phyloP scores from a whole-genome alignment of 1,140 invertebrate genomes.

The Eriosoma lanigerum region DNA sequence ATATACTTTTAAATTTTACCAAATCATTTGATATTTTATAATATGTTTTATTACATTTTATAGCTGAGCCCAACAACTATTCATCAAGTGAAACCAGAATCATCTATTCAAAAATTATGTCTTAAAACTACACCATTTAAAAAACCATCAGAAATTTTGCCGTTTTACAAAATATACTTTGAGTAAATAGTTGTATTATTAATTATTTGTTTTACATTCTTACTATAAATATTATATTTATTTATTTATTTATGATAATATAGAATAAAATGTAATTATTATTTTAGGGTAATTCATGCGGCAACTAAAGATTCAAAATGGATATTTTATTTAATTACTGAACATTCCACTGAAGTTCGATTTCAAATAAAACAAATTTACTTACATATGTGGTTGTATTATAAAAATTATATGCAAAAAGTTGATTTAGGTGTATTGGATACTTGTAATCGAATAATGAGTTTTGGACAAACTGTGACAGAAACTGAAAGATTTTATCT shows the following conservation, averaged over 20 bases:
- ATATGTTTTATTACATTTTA: not conserved
- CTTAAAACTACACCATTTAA: not conserved
- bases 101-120: not conserved
- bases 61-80: not conserved
- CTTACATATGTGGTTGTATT: conserved; percentile 14
- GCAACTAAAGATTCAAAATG: not conserved
- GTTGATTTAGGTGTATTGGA: conserved; percentile 34
- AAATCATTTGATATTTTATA: no score
- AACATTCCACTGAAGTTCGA: conserved; percentile 34
- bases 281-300: not conserved
- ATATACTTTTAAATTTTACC: not conserved
- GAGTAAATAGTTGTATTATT: conserved; percentile 22
- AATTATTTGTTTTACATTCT: not conserved
- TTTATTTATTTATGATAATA: not conserved
- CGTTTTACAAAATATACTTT: conserved; percentile 47
- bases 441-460: conserved; percentile 30
- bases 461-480: conserved; percentile 6
- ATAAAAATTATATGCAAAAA: conserved; percentile 30
- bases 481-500: conserved; percentile 36
- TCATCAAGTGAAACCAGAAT: not conserved
- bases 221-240: not conserved
- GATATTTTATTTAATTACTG: conserved; percentile 25
- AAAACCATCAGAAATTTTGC: conserved; percentile 5
- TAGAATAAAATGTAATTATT: not conserved
- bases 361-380: conserved; percentile 36